These are phyloP conservation scores for Beroe forskalii DNA, from an alignment of 37 sponge, comb jelly and placozoan species.

Conservation along the genomic window DNA sequence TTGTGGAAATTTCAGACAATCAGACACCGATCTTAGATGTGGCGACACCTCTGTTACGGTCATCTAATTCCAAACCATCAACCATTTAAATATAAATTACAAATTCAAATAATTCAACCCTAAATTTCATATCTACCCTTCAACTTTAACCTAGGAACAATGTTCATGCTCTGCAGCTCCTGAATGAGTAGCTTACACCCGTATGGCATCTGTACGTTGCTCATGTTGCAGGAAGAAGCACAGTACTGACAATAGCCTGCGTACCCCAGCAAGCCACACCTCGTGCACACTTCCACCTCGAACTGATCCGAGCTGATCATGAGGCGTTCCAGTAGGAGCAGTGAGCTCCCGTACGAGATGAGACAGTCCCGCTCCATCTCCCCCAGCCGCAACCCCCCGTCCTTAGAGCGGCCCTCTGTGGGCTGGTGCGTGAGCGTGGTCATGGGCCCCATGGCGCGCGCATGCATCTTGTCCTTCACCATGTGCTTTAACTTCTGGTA, in stretches of 20 bases:
- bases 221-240: slow-evolving; percentile 81
- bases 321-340: slow-evolving; percentile 92
- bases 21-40: too few species aligned
- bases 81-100: too few species aligned
- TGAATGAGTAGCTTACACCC: slow-evolving; percentile 98
- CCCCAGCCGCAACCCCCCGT: slow-evolving; percentile 95
- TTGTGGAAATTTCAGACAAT: too few species aligned
- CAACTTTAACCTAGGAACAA: slow-evolving; percentile 76
- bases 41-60: too few species aligned
- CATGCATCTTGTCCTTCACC: slow-evolving; percentile 99
- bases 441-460: slow-evolving; percentile 91
- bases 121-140: slow-evolving; percentile 57
- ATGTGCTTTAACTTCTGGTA: slow-evolving; percentile 99
- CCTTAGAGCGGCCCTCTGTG: slow-evolving; percentile 91
- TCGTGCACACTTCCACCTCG: slow-evolving; percentile 93
- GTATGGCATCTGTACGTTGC: slow-evolving; percentile 93
- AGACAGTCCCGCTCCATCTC: slow-evolving; percentile 99
- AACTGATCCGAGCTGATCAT: slow-evolving; percentile 97
- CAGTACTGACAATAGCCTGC: slow-evolving; percentile 95
- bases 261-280: slow-evolving; percentile 95
- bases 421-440: slow-evolving; percentile 96
- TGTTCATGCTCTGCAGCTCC: slow-evolving; percentile 97
- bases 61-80: too few species aligned
- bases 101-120: too few species aligned
- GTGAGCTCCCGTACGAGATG: slow-evolving; percentile 94